Percentiles rank a stretch among this genome's conserved stretches.
Conservation (phyloP, 2,888 invertebrate genomes). For the Diogma glabrata region DNA sequence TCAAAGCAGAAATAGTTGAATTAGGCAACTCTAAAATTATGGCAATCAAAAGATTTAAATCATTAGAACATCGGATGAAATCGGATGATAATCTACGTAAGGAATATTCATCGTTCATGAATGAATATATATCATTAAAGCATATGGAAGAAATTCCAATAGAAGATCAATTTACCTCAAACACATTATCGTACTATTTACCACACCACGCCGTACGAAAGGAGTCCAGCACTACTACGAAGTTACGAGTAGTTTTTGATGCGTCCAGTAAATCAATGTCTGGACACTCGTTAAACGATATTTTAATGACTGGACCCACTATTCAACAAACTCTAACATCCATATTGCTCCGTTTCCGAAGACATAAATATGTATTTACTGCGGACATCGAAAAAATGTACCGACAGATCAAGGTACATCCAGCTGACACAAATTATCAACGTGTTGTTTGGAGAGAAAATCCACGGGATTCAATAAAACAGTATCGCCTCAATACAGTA, state of each 20-base stretch:
- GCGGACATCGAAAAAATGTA: too few relatives aligned
- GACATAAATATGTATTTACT: too few relatives aligned
- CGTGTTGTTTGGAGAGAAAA: too few relatives aligned
- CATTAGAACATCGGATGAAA: background rate
- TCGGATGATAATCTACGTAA: background rate
- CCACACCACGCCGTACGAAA: background rate
- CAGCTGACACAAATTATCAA: too few relatives aligned
- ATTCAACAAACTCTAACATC: too few relatives aligned
- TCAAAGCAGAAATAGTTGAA: background rate
- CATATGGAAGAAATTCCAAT: background rate
- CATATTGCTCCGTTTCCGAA: too few relatives aligned
- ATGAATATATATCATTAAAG: background rate
- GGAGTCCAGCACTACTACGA: background rate
- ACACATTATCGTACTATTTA: too few relatives aligned
- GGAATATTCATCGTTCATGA: background rate
- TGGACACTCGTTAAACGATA: too few relatives aligned
- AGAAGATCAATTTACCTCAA: too few relatives aligned
- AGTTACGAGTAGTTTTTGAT: background rate
- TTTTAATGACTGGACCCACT: too few relatives aligned
- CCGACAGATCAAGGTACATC: too few relatives aligned
- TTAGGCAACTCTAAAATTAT: background rate
- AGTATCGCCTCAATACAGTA: slow-evolving; percentile 13
- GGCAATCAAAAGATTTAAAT: background rate
- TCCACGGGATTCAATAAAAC: too few relatives aligned
- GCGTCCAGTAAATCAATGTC: background rate